Evolutionary conservation across 1,140 invertebrate genomes (phyloP).

Genomic region (Polyergus mexicanus): DNA sequence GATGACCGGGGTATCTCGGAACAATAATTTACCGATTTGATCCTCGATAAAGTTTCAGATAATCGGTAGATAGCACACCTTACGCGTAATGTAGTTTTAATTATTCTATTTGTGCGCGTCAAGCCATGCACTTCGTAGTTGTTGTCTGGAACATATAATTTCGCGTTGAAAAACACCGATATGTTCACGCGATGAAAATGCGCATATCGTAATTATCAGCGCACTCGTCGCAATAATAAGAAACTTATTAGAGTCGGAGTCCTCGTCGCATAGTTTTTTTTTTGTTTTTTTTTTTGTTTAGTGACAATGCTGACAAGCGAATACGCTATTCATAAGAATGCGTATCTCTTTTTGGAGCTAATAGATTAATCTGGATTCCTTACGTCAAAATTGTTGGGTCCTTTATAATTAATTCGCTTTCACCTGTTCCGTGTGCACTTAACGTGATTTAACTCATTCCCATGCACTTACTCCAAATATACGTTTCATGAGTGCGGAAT

Average conservation of each 20-base stretch:
- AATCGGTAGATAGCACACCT: constrained; percentile 47
- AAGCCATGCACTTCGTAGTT: constrained; percentile 64
- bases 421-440: constrained; percentile 59
- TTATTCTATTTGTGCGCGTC: constrained; percentile 81
- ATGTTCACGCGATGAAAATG: constrained; percentile 67
- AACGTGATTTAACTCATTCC: constrained; percentile 54
- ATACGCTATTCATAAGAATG: neutral
- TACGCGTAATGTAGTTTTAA: constrained; percentile 80
- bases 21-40: constrained; percentile 5
- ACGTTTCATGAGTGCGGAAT: neutral
- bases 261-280: constrained; percentile 57
- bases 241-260: constrained; percentile 75
- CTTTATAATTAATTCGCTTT: constrained; percentile 57
- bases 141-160: constrained; percentile 65
- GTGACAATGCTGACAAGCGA: neutral
- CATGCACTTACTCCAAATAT: constrained; percentile 43
- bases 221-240: constrained; percentile 77
- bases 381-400: constrained; percentile 29
- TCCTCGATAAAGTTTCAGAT: constrained; percentile 38
- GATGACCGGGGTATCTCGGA: neutral
- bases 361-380: constrained; percentile 16
- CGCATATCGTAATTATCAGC: constrained; percentile 74
- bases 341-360: neutral
- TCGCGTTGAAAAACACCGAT: constrained; percentile 66
- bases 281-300: constrained; percentile 21